Evolutionary conservation across 2,888 invertebrate genomes (phyloP).

Genomic region (Chrysodeixis includens): DNA sequence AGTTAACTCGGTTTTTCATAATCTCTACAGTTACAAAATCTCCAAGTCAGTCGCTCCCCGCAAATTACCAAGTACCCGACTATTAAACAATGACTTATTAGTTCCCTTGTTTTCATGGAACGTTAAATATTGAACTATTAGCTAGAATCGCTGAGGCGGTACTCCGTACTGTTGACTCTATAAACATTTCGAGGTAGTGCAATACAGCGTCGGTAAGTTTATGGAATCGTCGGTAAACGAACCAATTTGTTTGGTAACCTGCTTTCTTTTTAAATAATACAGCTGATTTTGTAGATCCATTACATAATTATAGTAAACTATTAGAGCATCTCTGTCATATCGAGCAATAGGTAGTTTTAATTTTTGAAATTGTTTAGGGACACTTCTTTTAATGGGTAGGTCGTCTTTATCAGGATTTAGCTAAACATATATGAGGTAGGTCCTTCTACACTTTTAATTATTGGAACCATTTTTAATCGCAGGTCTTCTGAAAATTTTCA

Average conservation of each 20-base stretch:
- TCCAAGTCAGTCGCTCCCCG: conserved; percentile 11
- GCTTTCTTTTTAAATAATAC: neutral
- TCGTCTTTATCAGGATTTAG: no score
- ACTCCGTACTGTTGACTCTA: conserved; percentile 11
- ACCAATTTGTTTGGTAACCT: neutral
- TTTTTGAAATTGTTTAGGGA: no score
- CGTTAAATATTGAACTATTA: conserved; percentile 37
- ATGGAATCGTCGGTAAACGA: neutral
- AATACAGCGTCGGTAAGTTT: neutral
- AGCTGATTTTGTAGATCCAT: no score
- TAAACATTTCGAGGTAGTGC: conserved; percentile 6
- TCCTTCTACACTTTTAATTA: no score
- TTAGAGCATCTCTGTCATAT: no score
- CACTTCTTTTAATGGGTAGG: no score
- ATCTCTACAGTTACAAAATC: conserved; percentile 25
- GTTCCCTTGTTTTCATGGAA: conserved; percentile 22
- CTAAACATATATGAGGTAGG: no score
- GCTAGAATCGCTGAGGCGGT: conserved; percentile 23
- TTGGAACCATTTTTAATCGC: no score
- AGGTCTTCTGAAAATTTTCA: no score
- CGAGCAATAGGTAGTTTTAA: no score
- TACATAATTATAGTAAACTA: no score
- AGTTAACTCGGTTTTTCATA: conserved; percentile 8
- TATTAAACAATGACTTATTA: conserved; percentile 37
- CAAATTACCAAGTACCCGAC: conserved; percentile 23